These are phyloP conservation scores for Falcaria lacertinaria DNA, from an alignment of 2,888 invertebrate genomes.

Conservation along the genomic window DNA sequence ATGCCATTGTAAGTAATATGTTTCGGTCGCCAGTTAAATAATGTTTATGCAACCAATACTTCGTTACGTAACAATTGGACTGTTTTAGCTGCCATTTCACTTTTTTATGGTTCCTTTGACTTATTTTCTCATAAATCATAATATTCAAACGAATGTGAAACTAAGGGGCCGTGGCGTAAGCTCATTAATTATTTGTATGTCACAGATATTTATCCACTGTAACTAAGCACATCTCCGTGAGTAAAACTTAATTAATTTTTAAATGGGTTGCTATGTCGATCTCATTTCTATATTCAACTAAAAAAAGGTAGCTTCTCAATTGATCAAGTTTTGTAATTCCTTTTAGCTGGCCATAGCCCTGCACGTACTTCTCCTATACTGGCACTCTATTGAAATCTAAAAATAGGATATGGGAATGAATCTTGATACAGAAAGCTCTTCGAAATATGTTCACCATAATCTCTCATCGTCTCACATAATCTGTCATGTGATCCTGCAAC, in stretches of 20 bases:
- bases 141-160: slow-evolving; percentile 3
- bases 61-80: slow-evolving; percentile 24
- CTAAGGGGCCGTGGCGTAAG: slow-evolving; percentile 2
- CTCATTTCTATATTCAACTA: too few relatives aligned
- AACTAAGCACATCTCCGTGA: neutral
- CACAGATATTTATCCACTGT: neutral
- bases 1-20: slow-evolving; percentile 37
- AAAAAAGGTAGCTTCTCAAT: too few relatives aligned
- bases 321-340: too few relatives aligned
- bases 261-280: too few relatives aligned
- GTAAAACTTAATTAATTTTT: neutral
- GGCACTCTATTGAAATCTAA: too few relatives aligned
- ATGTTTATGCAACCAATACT: slow-evolving; percentile 32
- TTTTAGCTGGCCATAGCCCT: too few relatives aligned
- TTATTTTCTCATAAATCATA: slow-evolving; percentile 8
- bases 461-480: too few relatives aligned
- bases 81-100: slow-evolving; percentile 34
- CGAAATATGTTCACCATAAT: too few relatives aligned
- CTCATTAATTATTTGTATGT: slow-evolving; percentile 1
- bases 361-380: too few relatives aligned
- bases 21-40: slow-evolving; percentile 31
- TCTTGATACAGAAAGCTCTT: too few relatives aligned
- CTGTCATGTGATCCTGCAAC: too few relatives aligned
- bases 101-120: slow-evolving; percentile 19
- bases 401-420: too few relatives aligned